Evolutionary conservation across 2,888 invertebrate species (phyloP), one percentile per base, ranked within the genome.

Genomic region (Sesia bembeciformis): DNA sequence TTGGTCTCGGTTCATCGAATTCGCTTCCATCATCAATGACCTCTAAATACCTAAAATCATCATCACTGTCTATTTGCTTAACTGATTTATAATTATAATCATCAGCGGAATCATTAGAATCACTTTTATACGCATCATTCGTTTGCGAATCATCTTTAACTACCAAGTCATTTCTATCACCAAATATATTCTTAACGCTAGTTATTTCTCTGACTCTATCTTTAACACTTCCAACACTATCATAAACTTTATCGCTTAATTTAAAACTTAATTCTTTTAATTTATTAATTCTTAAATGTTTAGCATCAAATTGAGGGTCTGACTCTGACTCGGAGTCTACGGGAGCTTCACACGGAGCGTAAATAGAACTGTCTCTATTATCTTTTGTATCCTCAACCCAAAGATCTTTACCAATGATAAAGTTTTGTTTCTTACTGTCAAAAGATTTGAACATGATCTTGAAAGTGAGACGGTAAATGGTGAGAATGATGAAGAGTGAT

Each of bases 401-500:
- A 0, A 72, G 53, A 2, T 76, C 73, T 0, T 62, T 65, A 5
- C 64, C 67, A 8, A 75, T 70, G 55, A 70, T 64, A 49, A 71
- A 65, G 59, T 75, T 75, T 8, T 63, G 55, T 39, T 72, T 69
- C 42, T 66, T 70, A 8, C 60, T 58, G 60, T 82, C 74, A 38
- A 81, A 68, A 4, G 62, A 60, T 60, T 78, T 83, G 66, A 85
- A 87, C 81, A 87, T 82, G n/a, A 89, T 65, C 58, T 85, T 84
- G 69, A 86, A 88, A 3, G 87, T 82, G 0, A 88, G 65, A 40
- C 80, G 77, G 71, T 87, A 86, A 49, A 84, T 70, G 0, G 93
- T 77, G 6, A 91, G 76, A 51, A 91, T 75, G 0, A 92, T 73
- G 5, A 93, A 77, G 40, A 92, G 77, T 0, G 88, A 62, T 0